phyloP scores from a whole-genome alignment of 2,113 vertebrate genomes.

The Halcyon senegalensis region DNA sequence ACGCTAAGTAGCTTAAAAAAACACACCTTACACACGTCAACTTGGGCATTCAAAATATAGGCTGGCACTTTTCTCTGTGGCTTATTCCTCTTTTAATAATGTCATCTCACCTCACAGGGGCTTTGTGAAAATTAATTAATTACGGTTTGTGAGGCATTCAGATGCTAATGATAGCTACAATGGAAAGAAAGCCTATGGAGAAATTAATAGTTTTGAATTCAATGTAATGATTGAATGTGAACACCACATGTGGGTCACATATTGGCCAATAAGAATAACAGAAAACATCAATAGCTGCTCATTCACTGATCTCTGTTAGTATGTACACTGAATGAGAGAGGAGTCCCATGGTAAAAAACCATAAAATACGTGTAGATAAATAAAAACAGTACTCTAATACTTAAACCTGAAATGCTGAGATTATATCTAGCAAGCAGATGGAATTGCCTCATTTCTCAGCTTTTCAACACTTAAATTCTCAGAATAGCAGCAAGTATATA shows the following conservation, averaged over 20 bases:
- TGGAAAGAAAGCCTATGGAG: conserved; percentile 67
- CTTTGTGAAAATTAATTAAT: conserved; percentile 72
- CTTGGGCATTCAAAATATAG: conserved; percentile 62
- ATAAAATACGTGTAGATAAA: not conserved
- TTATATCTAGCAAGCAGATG: not conserved
- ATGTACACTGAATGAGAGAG: conserved; percentile 19
- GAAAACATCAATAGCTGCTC: conserved; percentile 59
- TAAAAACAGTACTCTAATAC: not conserved
- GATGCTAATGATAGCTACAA: conserved; percentile 69
- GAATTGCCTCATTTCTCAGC: not conserved
- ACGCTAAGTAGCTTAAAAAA: conserved; percentile 63
- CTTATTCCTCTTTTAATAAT: conserved; percentile 59
- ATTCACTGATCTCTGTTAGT: conserved; percentile 46
- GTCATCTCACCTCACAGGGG: conserved; percentile 65
- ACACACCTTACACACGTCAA: conserved; percentile 57
- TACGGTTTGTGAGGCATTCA: conserved; percentile 64
- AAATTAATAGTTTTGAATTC: conserved; percentile 73
- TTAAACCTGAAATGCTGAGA: not conserved
- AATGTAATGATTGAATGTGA: conserved; percentile 64
- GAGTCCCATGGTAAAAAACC: not conserved
- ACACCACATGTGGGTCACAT: conserved; percentile 58
- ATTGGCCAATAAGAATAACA: conserved; percentile 58
- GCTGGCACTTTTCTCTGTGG: conserved; percentile 57
- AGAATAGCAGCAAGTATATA: not conserved
- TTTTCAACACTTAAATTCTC: not conserved